Base-by-base conservation (phyloP, 2,888 invertebrate species). In the Plusia festucae region DNA sequence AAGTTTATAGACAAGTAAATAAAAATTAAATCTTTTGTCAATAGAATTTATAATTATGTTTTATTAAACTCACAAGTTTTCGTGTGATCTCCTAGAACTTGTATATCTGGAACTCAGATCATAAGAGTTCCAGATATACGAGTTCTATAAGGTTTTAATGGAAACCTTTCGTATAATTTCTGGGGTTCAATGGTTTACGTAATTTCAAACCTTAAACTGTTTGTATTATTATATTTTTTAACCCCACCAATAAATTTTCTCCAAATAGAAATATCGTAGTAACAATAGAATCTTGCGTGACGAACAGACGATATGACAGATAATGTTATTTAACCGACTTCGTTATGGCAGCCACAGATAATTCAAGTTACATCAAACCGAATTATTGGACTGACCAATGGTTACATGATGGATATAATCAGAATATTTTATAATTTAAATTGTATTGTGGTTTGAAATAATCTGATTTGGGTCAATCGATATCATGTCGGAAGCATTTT, bases 261-360 rank as follows among this genome's bases (percentile, higher is more conserved):
- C 55, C 59, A 53, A 52, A 27, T 34, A 53, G 53, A 44, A 56
- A 34, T 11, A 34, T 34, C 40, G 15, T 40, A 40, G 30, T 44
- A 49, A 18, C 56, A 20, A 60, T 53, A 32, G 15, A 20, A 53
- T 27, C 27, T 49, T 30, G 34, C 52, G 51, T n/a, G 20, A 13
- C 5, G 3, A 22, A 18, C 53, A 22, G 46, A 69, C 56, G 13
- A 20, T 4, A 49, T 53, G 53, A 20, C 60, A 44, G 57, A 60
- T 54, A 56, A 16, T 56, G 52, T 49, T 65, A n/a, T 49, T 49
- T 60, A 40, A 53, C 65, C 8, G n/a, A n/a, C n/a, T 44, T 7
- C 20, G 20, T 60, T 7, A 52, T 8, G 27, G 49, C 15, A 13
- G 53, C 16, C 27, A 60, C 44, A 16, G 44, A 54, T 54, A 8